Conservation (phyloP, 2,797 vertebrate species). For the Phylloscopus collybita region DNA sequence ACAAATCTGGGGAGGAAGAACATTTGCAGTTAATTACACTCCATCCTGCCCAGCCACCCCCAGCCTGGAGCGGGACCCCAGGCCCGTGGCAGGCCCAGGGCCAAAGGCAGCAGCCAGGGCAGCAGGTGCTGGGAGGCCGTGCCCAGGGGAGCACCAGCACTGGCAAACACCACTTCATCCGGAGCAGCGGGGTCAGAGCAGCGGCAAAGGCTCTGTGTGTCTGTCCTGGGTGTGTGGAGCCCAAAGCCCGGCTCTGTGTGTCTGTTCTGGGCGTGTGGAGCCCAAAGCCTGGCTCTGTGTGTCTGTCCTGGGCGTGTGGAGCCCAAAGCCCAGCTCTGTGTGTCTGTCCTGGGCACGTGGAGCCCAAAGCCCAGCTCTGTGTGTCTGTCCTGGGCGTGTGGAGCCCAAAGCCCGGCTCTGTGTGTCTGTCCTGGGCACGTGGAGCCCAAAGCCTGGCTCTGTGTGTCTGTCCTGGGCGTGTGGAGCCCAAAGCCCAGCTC, state of each 20-base stretch:
- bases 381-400: too few relatives aligned
- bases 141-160: neutral
- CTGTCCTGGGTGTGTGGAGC: neutral
- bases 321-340: neutral
- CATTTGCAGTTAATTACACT: neutral
- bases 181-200: accelerated
- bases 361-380: neutral
- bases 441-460: neutral
- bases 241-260: neutral
- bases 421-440: too few relatives aligned
- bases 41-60: neutral
- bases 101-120: neutral
- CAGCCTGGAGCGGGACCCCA: neutral
- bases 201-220: neutral
- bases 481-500: neutral
- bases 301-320: too few relatives aligned
- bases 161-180: neutral
- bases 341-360: neutral
- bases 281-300: too few relatives aligned
- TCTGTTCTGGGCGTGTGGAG: too few relatives aligned
- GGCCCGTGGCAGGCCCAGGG: neutral
- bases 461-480: neutral
- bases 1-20: neutral
- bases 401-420: too few relatives aligned
- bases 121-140: neutral